These are phyloP conservation scores for Nothoprocta pentlandii DNA, from an alignment of 2,113 vertebrate genomes.

Conservation along the genomic window DNA sequence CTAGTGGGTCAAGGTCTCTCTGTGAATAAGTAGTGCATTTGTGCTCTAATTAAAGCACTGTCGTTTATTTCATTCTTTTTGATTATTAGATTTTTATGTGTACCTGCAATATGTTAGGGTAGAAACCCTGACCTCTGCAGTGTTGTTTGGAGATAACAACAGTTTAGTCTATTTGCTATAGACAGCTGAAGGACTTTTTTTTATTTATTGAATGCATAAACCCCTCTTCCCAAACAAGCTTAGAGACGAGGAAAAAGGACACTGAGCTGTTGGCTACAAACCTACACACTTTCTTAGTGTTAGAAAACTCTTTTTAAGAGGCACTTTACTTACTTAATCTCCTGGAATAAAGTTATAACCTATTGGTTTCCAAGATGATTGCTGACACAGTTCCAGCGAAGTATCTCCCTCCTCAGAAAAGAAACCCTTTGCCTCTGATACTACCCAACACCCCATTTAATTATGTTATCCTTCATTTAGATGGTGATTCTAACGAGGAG, in stretches of 20 bases:
- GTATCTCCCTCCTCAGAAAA: not conserved
- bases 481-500: slow-evolving; percentile 33
- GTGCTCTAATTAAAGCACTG: slow-evolving; percentile 45
- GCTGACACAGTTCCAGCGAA: not conserved
- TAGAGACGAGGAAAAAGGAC: not conserved
- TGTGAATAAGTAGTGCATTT: not conserved
- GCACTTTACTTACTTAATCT: slow-evolving; percentile 22
- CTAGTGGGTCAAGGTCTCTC: slow-evolving; percentile 9
- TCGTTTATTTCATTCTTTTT: not conserved
- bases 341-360: slow-evolving; percentile 3
- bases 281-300: not conserved
- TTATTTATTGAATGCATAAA: not conserved
- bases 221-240: not conserved
- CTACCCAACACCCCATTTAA: slow-evolving; percentile 34
- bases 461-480: slow-evolving; percentile 41
- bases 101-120: not conserved
- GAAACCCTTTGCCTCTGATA: not conserved
- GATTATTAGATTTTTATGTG: not conserved
- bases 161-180: not conserved
- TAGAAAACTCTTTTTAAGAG: not conserved
- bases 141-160: not conserved
- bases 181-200: not conserved
- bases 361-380: not conserved
- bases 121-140: slow-evolving; percentile 3
- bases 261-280: not conserved